A percentile compares a stretch with the other conserved stretches of the same genome.
These are phyloP conservation scores for Lasioglossum figueresi DNA, from an alignment of 2,888 invertebrate genomes.

Conservation along the genomic window DNA sequence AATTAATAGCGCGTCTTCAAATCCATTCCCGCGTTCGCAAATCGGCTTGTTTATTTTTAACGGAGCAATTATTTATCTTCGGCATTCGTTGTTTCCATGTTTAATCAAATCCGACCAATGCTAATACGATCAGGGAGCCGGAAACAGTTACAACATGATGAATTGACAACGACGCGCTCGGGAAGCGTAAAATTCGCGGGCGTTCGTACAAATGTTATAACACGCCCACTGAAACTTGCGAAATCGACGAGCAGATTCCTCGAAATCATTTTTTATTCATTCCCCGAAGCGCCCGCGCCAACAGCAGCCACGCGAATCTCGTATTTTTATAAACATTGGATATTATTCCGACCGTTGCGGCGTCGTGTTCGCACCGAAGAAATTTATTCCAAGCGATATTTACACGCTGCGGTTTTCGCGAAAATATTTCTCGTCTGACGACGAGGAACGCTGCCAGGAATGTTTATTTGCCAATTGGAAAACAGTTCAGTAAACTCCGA, in stretches of 20 bases:
- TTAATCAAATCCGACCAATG: neutral
- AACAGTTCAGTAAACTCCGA: neutral
- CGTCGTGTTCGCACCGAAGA: neutral
- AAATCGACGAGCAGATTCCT: neutral
- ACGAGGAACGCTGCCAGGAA: neutral
- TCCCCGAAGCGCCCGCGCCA: neutral
- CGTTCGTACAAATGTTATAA: neutral
- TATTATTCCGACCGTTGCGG: neutral
- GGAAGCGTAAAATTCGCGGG: neutral
- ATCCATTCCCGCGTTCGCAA: neutral
- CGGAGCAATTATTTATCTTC: neutral
- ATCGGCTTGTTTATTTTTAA: neutral
- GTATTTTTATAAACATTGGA: constrained; percentile 6
- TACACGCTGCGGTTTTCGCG: neutral
- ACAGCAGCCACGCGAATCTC: neutral
- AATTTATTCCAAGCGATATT: neutral
- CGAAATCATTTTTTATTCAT: neutral
- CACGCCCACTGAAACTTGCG: neutral
- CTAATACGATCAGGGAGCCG: neutral
- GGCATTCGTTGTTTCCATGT: neutral
- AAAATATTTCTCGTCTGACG: neutral
- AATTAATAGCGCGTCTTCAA: neutral
- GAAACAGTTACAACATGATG: neutral
- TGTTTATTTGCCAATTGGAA: neutral
- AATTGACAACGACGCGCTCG: neutral